Evolutionary conservation across 2,888 invertebrate species (phyloP), one percentile per base, ranked within the genome.

Genomic region (Temnothorax ravouxi): DNA sequence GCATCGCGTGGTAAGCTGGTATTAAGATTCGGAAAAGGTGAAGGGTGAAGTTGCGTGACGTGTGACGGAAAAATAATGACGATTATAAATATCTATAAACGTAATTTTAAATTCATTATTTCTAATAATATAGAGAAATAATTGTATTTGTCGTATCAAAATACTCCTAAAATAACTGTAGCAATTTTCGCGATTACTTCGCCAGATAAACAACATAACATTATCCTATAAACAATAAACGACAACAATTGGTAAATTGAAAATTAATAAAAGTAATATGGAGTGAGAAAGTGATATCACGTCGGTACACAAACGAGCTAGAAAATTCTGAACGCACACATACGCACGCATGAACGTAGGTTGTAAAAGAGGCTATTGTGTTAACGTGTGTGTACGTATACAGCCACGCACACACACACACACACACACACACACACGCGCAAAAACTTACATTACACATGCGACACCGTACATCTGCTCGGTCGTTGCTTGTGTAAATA

Each of bases 401-500:
- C 67, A 84, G 82, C 64, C 83, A 86, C 74, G 89, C n/a, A n/a
- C n/a, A n/a, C n/a, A n/a, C 85, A 59, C 29, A n/a, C 25, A 25
- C 74, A 91, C 29, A n/a, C 21, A 25, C 74, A 91, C 74, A 91
- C 84, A 59, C 29, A n/a, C 29, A 25, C n/a, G n/a, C n/a, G n/a
- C n/a, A n/a, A n/a, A 81, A 85, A 15, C 64, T 25, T 66, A 25
- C 86, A 85, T 91, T 91, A 90, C 90, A 91, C 90, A 88, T 84
- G 91, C 87, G 91, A 88, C 87, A 90, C 85, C 67, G 88, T 91
- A 90, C 90, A 90, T 91, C 91, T 90, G 90, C 88, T 88, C 90
- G 86, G 84, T 84, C 88, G 87, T 90, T 91, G 91, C 91, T 91
- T 90, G 88, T 91, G 87, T 88, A 91, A 90, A 90, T 89, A 91